phyloP scores from a whole-genome alignment of 2,113 vertebrate species.

The Rana temporaria region DNA sequence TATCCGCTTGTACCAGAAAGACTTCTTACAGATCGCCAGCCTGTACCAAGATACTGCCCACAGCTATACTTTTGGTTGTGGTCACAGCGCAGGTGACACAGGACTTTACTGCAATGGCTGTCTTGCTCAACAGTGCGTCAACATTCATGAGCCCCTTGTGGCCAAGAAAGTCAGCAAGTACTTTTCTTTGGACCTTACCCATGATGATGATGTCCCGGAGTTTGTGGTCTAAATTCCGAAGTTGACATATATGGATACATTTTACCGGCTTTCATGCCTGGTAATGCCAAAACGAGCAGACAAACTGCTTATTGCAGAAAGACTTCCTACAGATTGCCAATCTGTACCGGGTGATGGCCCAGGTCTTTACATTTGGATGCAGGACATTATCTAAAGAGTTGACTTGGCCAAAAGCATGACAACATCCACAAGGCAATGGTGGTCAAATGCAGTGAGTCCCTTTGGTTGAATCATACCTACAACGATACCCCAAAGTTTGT shows the following conservation, averaged over 20 bases:
- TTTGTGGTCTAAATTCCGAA: constrained; percentile 86
- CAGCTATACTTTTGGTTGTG: constrained; percentile 96
- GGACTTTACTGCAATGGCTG: constrained; percentile 83
- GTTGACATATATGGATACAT: not conserved
- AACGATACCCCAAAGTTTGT: no score
- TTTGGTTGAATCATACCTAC: no score
- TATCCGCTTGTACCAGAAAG: constrained; percentile 92
- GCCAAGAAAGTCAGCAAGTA: constrained; percentile 98
- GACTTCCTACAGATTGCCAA: no score
- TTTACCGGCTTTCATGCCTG: constrained; percentile 33
- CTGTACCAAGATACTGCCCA: constrained; percentile 96
- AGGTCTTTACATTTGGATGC: not conserved
- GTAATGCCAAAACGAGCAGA: not conserved
- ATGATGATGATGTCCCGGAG: constrained; percentile 92
- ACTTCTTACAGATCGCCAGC: constrained; percentile 88
- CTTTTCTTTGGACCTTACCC: constrained; percentile 93
- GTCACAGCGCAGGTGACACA: constrained; percentile 83
- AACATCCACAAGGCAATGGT: no score
- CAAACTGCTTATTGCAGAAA: no score
- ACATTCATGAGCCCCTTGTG: constrained; percentile 82
- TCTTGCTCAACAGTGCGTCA: constrained; percentile 85
- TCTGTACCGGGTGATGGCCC: no score
- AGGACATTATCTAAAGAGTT: no score
- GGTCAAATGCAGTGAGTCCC: no score
- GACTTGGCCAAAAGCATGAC: no score